Percentiles rank a stretch among this genome's conserved stretches.
Evolutionary conservation across 2,888 invertebrate species (phyloP).

Genomic region (Cylindroiulus punctatus): DNA sequence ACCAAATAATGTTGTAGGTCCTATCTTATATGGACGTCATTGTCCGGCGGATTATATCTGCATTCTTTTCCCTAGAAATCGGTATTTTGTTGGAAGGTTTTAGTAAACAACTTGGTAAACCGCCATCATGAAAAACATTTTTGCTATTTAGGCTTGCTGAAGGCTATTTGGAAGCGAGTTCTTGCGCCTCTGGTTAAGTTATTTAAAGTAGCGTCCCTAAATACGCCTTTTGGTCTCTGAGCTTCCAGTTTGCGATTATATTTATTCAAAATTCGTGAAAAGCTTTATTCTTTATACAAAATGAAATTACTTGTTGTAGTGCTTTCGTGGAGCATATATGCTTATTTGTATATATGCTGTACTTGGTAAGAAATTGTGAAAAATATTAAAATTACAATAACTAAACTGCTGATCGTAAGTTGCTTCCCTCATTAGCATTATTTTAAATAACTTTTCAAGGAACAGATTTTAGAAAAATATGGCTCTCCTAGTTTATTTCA

Average conservation of each 20-base stretch:
- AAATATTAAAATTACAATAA: too few relatives aligned
- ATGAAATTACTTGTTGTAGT: not conserved
- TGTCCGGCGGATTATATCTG: not conserved
- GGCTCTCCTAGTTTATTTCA: too few relatives aligned
- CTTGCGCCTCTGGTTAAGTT: not conserved
- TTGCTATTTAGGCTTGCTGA: not conserved
- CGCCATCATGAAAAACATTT: not conserved
- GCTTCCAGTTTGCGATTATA: not conserved
- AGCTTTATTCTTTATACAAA: not conserved
- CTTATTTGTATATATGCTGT: not conserved
- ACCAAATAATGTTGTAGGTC: not conserved
- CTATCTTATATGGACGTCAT: not conserved
- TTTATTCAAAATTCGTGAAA: constrained; percentile 9
- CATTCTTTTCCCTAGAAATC: not conserved
- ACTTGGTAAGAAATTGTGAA: too few relatives aligned
- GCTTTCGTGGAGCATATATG: not conserved
- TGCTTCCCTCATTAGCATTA: too few relatives aligned
- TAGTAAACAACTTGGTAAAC: constrained; percentile 1
- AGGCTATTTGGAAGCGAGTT: not conserved
- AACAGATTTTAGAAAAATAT: too few relatives aligned
- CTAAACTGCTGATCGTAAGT: too few relatives aligned
- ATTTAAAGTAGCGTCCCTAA: not conserved
- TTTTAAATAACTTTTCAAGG: too few relatives aligned
- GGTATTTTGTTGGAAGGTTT: not conserved
- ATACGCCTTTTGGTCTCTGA: not conserved